Conservation (phyloP, 2,113 vertebrate species). For the Tychaedon coryphoeus region DNA sequence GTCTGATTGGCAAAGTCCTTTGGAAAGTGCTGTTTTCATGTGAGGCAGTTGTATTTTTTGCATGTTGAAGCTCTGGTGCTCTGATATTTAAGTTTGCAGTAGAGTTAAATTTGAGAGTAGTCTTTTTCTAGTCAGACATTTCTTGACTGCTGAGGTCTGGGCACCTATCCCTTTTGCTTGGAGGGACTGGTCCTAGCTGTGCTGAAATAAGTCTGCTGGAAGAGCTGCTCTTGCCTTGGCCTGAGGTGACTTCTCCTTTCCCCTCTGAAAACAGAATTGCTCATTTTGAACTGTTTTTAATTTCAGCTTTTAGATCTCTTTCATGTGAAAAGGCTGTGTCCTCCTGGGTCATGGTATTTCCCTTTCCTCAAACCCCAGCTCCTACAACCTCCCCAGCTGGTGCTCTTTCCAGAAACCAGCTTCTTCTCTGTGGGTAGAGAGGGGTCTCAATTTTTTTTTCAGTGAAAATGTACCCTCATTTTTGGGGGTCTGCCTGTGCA, state of each 20-base stretch:
- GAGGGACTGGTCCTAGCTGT: not conserved
- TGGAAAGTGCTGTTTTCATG: not conserved
- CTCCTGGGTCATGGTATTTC: not conserved
- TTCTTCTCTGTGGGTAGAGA: not conserved
- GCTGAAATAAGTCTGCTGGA: not conserved
- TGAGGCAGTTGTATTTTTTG: not conserved
- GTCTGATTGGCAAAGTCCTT: not conserved
- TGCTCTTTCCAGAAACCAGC: not conserved
- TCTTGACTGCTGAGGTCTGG: not conserved
- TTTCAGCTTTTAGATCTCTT: not conserved
- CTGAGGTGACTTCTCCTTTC: not conserved
- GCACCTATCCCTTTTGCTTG: not conserved
- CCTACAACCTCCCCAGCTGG: not conserved
- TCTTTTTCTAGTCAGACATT: not conserved
- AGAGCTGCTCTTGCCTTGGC: not conserved
- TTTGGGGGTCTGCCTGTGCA: not conserved
- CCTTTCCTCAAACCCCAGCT: not conserved
- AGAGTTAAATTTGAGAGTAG: not conserved
- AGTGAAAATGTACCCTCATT: rapidly evolving
- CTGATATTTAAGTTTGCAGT: not conserved
- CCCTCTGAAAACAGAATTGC: not conserved
- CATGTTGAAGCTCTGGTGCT: not conserved
- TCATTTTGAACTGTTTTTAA: not conserved
- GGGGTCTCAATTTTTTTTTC: not conserved
- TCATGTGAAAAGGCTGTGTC: not conserved